Conservation (phyloP, 2,888 invertebrate genomes). For the Pollenia griseotomentosa region DNA sequence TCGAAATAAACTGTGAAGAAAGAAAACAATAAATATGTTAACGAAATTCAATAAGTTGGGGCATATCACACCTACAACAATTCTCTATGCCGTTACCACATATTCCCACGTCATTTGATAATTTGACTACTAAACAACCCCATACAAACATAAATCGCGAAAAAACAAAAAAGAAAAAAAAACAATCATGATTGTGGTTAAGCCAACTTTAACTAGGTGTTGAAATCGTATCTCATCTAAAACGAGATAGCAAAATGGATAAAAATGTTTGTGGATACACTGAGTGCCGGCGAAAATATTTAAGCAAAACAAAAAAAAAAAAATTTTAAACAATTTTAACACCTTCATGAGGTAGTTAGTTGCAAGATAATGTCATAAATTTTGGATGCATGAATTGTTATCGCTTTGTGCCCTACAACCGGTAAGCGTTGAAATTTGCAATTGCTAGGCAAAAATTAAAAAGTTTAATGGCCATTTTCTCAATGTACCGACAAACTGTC, state of each 20-base stretch:
- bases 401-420: slow-evolving; percentile 28
- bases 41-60: slow-evolving; percentile 75
- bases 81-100: slow-evolving; percentile 75
- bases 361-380: slow-evolving; percentile 71
- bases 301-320: slow-evolving; percentile 35
- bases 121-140: slow-evolving; percentile 63
- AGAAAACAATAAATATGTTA: slow-evolving; percentile 27
- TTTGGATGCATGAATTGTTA: slow-evolving; percentile 57
- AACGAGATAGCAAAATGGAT: slow-evolving; percentile 65
- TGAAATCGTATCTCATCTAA: slow-evolving; percentile 73
- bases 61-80: slow-evolving; percentile 77
- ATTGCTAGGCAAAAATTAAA: background rate
- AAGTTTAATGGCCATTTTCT: too few relatives aligned
- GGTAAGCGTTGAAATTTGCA: slow-evolving; percentile 6
- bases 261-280: slow-evolving; percentile 67
- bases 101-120: slow-evolving; percentile 80
- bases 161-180: slow-evolving; percentile 71
- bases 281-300: slow-evolving; percentile 45
- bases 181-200: slow-evolving; percentile 75
- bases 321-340: slow-evolving; percentile 81
- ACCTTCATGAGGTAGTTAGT: slow-evolving; percentile 77
- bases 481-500: too few relatives aligned
- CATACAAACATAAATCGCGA: slow-evolving; percentile 72
- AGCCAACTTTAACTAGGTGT: slow-evolving; percentile 68
- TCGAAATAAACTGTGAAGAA: slow-evolving; percentile 53